Evolutionary conservation across 2,888 invertebrate species (phyloP), one percentile per base, ranked within the genome.

Genomic region (Catocala nupta): DNA sequence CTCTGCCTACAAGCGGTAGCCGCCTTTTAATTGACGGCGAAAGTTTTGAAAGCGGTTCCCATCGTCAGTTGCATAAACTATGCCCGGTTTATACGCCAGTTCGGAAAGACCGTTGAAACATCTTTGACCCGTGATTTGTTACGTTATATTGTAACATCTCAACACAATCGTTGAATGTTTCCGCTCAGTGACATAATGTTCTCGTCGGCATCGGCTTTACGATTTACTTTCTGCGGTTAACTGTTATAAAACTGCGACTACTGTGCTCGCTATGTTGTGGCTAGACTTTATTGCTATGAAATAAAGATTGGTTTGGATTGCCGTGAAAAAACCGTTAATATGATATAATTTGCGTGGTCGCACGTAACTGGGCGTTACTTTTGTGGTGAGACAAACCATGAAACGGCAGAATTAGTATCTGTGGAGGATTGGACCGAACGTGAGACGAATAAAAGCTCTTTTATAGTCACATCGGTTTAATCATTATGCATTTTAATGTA

Each of bases 341-440:
- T 85, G 80, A 84, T 85, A 87, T 87, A 87, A 90, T 90, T 90
- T 86, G 86, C 86, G 84, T 82, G 84, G 83, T 84, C 76, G 80
- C 82, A 84, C 85, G 83, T 82, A 87, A 82, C 59, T 47, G 60
- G 52, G 61, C 66, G 78, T 80, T 78, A 77, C 75, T 73, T 82
- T 81, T 84, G 87, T 81, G 70, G 71, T 63, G 62, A 74, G 78
- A 78, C 67, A 80, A 77, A 76, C 80, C 78, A 75, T 82, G 82
- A 82, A 82, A 77, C 78, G 78, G 73, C 68, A 67, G 75, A 80
- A 80, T 81, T 77, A 72, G 77, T 72, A 72, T 78, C 70, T 68
- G 59, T 71, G 73, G 77, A 69, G 67, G 63, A 63, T 74, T 57
- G 48, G 6, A 45, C 13, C 47, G 55, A 55, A 65, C 68, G 68